A percentile compares a stretch with the other conserved stretches of the same genome.
These are phyloP conservation scores for Tachysurus fulvidraco DNA, from an alignment of 2,113 vertebrate genomes.

Conservation along the genomic window DNA sequence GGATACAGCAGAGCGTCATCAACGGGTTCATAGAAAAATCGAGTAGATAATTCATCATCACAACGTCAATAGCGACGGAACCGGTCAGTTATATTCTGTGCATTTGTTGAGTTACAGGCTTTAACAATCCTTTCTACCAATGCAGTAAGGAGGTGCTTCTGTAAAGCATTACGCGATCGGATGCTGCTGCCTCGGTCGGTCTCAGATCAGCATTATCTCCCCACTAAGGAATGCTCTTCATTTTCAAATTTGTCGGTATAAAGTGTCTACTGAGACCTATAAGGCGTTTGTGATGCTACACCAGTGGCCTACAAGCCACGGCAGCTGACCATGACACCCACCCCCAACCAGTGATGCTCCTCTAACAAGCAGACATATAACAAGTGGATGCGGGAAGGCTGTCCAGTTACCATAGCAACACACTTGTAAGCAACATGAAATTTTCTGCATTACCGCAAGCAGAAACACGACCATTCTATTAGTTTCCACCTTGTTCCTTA, in stretches of 20 bases:
- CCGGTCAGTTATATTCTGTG: neutral
- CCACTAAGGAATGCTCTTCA: neutral
- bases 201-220: neutral
- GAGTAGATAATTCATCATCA: neutral
- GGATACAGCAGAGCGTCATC: neutral
- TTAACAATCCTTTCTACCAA: neutral
- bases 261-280: neutral
- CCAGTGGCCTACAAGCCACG: slow-evolving; percentile 20
- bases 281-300: slow-evolving; percentile 1
- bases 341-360: slow-evolving; percentile 22
- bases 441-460: neutral
- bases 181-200: too few relatives aligned
- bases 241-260: neutral
- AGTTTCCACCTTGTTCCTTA: slow-evolving; percentile 5
- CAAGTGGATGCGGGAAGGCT: slow-evolving; percentile 23
- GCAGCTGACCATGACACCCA: slow-evolving; percentile 12
- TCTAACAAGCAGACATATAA: slow-evolving; percentile 25
- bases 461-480: neutral
- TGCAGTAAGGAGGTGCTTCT: neutral
- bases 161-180: neutral
- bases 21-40: neutral
- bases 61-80: neutral
- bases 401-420: slow-evolving; percentile 26
- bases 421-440: neutral
- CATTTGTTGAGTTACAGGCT: neutral